phyloP scores from a whole-genome alignment of 2,888 invertebrate species.

The Antitype chi region DNA sequence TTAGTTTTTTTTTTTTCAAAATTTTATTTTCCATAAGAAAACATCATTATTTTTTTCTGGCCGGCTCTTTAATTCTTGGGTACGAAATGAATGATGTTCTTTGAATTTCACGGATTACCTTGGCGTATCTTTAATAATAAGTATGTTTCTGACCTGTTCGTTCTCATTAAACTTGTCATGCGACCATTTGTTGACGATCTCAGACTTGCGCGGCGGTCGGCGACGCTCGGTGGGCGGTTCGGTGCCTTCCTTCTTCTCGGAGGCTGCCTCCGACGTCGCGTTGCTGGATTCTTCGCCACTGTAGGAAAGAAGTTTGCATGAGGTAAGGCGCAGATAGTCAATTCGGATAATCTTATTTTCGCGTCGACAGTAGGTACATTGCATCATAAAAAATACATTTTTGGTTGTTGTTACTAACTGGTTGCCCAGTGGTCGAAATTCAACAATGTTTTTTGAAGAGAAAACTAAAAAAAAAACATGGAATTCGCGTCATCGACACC shows the following conservation, averaged over 20 bases:
- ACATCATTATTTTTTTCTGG: too few relatives aligned
- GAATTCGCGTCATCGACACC: too few relatives aligned
- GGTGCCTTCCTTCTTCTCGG: conserved; percentile 81
- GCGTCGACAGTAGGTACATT: not conserved
- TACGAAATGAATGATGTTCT: not conserved
- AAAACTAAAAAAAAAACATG: too few relatives aligned
- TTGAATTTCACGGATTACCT: not conserved
- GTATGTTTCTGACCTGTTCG: conserved; percentile 85
- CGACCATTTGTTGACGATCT: conserved; percentile 93
- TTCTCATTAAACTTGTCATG: conserved; percentile 96
- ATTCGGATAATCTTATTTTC: not conserved
- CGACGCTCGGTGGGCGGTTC: conserved; percentile 82
- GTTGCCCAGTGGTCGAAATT: too few relatives aligned
- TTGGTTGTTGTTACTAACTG: too few relatives aligned
- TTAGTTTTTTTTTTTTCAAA: too few relatives aligned
- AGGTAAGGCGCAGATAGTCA: not conserved
- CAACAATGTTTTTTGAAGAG: too few relatives aligned
- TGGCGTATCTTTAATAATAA: not conserved
- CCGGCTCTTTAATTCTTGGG: too few relatives aligned
- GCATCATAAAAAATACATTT: not conserved
- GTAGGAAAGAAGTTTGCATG: conserved; percentile 7
- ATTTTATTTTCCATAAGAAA: too few relatives aligned
- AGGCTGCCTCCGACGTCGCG: conserved; percentile 77
- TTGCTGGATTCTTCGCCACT: conserved; percentile 84
- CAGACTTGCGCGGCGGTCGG: conserved; percentile 90